Evolutionary conservation across 2,888 invertebrate genomes (phyloP).

Genomic region (Ornithoptera alexandrae): DNA sequence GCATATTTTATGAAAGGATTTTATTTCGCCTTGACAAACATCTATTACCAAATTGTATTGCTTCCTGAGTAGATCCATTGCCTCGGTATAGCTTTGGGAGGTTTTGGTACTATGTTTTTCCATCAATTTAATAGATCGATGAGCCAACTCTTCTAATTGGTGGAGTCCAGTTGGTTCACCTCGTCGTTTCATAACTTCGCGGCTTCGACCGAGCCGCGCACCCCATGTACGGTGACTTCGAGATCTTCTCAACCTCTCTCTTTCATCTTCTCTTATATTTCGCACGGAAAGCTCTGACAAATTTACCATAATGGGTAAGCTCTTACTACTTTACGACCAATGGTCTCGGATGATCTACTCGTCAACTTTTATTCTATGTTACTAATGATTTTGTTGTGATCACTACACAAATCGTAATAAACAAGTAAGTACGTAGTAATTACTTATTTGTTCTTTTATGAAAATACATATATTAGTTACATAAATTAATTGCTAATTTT

Average conservation of each 20-base stretch:
- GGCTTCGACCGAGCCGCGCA: constrained; percentile 28
- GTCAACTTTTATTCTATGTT: not conserved
- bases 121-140: constrained; percentile 31
- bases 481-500: not conserved
- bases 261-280: constrained; percentile 8
- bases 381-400: constrained; percentile 1
- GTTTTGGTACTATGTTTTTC: constrained; percentile 28
- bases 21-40: not conserved
- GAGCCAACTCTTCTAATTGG: constrained; percentile 33
- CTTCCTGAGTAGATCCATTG: constrained; percentile 35
- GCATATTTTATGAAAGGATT: not conserved
- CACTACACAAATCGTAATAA: not conserved
- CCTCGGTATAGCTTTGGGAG: constrained; percentile 21
- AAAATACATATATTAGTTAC: not conserved
- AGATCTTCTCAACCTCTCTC: constrained; percentile 7
- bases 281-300: constrained; percentile 15
- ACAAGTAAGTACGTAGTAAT: not conserved
- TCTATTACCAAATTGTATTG: constrained; percentile 36
- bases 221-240: constrained; percentile 34
- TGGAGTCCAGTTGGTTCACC: constrained; percentile 30
- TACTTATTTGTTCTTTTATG: not conserved
- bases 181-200: constrained; percentile 17
- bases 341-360: not conserved
- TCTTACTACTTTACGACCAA: not conserved
- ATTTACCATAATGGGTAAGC: constrained; percentile 14